Conservation (phyloP, 92 coral and sea anemone genomes). For the Heliopora coerulea region DNA sequence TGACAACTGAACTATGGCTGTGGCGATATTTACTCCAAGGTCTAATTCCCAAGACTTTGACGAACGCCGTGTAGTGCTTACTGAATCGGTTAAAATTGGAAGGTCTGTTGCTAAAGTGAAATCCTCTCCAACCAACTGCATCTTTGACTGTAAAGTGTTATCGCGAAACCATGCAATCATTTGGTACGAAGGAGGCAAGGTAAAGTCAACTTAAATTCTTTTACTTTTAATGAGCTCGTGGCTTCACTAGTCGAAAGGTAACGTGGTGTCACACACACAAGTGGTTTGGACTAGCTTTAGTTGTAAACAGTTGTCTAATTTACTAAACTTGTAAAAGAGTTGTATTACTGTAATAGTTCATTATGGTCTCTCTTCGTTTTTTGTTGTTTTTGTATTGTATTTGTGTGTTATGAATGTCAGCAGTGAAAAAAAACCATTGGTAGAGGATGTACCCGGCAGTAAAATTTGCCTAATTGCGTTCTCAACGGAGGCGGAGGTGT, state of each 20-base stretch:
- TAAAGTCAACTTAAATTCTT: slow-evolving; percentile 35
- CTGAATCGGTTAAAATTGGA: slow-evolving; percentile 88
- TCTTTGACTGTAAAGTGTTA: slow-evolving; percentile 95
- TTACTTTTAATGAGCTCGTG: background rate
- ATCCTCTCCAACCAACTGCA: slow-evolving; percentile 85
- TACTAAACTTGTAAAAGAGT: too few relatives aligned
- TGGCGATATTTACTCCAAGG: slow-evolving; percentile 97
- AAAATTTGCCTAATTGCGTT: background rate
- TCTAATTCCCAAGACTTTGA: slow-evolving; percentile 97
- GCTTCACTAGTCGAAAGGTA: background rate
- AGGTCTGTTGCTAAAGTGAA: slow-evolving; percentile 98
- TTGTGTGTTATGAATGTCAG: too few relatives aligned
- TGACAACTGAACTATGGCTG: slow-evolving; percentile 95
- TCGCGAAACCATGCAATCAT: slow-evolving; percentile 99
- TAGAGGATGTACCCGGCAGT: too few relatives aligned
- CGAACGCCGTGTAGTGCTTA: slow-evolving; percentile 77
- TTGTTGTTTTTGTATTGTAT: too few relatives aligned
- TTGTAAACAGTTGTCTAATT: too few relatives aligned
- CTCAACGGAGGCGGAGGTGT: too few relatives aligned
- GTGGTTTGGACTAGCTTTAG: too few relatives aligned
- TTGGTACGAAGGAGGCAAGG: slow-evolving; percentile 98
- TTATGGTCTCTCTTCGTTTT: too few relatives aligned
- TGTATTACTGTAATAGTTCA: too few relatives aligned
- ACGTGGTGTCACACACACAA: background rate
- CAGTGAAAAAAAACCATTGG: too few relatives aligned